Percentiles rank a stretch among this genome's conserved stretches.
phyloP scores from a whole-genome alignment of 2,888 invertebrate genomes.

The Graphium colonna region DNA sequence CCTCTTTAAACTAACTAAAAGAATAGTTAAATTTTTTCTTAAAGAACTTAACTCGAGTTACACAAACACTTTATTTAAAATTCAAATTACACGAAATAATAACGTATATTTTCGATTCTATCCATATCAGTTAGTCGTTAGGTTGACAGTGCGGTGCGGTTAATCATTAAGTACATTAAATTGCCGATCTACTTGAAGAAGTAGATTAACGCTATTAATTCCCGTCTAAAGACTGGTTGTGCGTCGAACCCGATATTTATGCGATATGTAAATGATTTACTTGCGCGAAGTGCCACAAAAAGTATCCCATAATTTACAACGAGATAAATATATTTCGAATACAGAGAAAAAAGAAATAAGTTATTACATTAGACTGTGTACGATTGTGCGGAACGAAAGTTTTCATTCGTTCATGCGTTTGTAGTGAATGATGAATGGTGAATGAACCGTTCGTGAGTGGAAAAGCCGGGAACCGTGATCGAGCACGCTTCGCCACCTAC shows the following conservation, averaged over 20 bases:
- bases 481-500: slow-evolving; percentile 70
- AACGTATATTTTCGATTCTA: slow-evolving; percentile 18
- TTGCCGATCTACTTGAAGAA: slow-evolving; percentile 23
- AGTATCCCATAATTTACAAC: slow-evolving; percentile 22
- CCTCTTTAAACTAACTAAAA: too few relatives aligned
- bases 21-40: too few relatives aligned
- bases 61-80: slow-evolving; percentile 13
- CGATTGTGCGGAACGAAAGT: not conserved
- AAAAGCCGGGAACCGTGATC: slow-evolving; percentile 40
- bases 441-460: slow-evolving; percentile 37
- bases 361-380: not conserved
- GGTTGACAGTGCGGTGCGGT: slow-evolving; percentile 17
- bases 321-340: slow-evolving; percentile 20
- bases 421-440: slow-evolving; percentile 66
- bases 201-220: slow-evolving; percentile 25
- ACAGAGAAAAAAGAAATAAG: not conserved
- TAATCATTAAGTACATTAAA: slow-evolving; percentile 25
- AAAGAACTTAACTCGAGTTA: not conserved
- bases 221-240: slow-evolving; percentile 25
- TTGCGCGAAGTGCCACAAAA: slow-evolving; percentile 23
- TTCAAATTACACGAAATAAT: slow-evolving; percentile 21
- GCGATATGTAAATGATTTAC: slow-evolving; percentile 26
- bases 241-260: slow-evolving; percentile 23
- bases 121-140: slow-evolving; percentile 24
- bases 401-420: slow-evolving; percentile 6